Percentiles rank a stretch among this genome's conserved stretches.
Evolutionary conservation across 2,888 invertebrate species (phyloP).

Genomic region (Steinernema scapterisci): DNA sequence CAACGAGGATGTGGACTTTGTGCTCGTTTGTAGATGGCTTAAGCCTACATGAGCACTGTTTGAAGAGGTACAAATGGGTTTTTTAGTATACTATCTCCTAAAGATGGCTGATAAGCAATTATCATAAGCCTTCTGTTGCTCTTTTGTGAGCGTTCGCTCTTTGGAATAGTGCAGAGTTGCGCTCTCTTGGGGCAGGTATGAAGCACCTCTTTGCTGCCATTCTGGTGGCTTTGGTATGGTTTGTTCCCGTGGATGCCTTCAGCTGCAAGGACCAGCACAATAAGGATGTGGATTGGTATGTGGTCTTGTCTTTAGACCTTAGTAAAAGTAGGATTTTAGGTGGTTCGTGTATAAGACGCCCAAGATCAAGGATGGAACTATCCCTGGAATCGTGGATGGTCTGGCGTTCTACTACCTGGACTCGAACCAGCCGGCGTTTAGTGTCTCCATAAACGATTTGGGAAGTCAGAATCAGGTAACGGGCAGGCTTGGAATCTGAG

Average conservation of each 20-base stretch:
- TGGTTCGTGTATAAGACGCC: conserved; percentile 61
- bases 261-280: conserved; percentile 58
- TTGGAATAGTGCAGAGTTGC: too few species aligned
- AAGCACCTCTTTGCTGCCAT: too few species aligned
- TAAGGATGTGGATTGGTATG: conserved; percentile 58
- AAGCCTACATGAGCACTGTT: too few species aligned
- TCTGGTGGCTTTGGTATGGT: neutral
- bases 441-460: conserved; percentile 49
- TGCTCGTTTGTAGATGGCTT: neutral
- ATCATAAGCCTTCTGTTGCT: too few species aligned
- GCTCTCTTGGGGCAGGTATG: too few species aligned
- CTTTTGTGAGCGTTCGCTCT: too few species aligned
- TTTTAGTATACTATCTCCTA: too few species aligned
- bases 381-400: conserved; percentile 49
- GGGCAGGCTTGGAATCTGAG: too few species aligned
- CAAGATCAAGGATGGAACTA: conserved; percentile 47
- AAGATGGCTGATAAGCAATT: too few species aligned
- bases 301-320: too few species aligned
- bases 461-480: conserved; percentile 51
- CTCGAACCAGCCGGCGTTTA: conserved; percentile 48
- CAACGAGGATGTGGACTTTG: conserved; percentile 59
- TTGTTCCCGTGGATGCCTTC: conserved; percentile 37
- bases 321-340: too few species aligned
- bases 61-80: too few species aligned
- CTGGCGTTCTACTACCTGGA: conserved; percentile 60